Evolutionary conservation across 2,888 invertebrate species (phyloP).

Genomic region (Melieria picta): DNA sequence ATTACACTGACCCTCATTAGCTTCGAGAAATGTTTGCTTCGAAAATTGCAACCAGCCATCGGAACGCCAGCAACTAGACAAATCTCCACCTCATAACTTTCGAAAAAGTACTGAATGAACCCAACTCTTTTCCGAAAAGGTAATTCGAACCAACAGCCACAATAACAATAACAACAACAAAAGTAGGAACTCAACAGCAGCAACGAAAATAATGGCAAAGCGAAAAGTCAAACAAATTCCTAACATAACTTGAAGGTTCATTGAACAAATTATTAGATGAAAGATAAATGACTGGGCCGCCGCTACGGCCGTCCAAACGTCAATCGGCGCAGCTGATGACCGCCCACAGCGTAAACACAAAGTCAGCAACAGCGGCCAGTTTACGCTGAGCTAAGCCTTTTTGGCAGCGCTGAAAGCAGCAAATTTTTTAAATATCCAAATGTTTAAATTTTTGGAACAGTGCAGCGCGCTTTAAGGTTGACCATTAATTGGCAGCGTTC

Average conservation of each 20-base stretch:
- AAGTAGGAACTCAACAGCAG: constrained; percentile 13
- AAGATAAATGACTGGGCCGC: constrained; percentile 34
- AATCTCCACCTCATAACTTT: background rate
- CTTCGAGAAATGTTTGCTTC: constrained; percentile 11
- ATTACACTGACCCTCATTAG: constrained; percentile 38
- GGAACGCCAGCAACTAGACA: background rate
- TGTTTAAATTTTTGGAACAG: no score
- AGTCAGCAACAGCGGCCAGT: no score
- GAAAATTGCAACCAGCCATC: constrained; percentile 18
- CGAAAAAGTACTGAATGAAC: no score
- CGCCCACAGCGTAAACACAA: no score
- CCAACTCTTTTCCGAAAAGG: no score
- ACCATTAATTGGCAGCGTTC: no score
- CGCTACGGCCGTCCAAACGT: background rate
- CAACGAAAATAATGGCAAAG: constrained; percentile 18
- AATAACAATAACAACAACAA: background rate
- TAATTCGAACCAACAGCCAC: background rate
- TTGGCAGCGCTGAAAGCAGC: no score
- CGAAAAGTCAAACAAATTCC: constrained; percentile 37
- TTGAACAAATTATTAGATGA: constrained; percentile 40
- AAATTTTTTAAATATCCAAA: no score
- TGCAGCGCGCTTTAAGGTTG: no score
- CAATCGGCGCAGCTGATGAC: no score
- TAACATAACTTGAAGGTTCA: constrained; percentile 37
- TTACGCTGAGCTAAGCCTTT: no score